Base-by-base conservation (phyloP, 2,797 vertebrate species). In the Picus viridis region DNA sequence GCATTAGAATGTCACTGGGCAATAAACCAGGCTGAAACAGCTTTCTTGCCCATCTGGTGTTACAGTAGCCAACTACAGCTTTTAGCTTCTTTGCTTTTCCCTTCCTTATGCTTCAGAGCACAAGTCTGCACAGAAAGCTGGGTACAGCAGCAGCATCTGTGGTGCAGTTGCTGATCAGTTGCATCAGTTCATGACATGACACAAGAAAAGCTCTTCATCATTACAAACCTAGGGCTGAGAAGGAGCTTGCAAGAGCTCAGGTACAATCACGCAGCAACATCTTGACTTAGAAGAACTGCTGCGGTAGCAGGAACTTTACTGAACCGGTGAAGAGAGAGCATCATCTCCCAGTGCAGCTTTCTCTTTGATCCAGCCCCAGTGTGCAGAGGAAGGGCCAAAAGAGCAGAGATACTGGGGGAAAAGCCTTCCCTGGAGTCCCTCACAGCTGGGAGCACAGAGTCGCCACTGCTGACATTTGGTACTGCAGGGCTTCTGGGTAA, bases 101-200 rank as follows among this genome's bases (percentile, higher is more conserved):
- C 34, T 34, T 72, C 24, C 15, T 77, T 76, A 14, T 20, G 34
- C 43, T 70, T 47, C 63, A 16, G 53, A 74, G 83, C 53, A 70
- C 41, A 39, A 9, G 10, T 2, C 47, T 24, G 62, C 51, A 30
- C 16, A 67, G 81, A 84, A 72, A 73, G 24, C 45, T 1, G 0
- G 32, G 56, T 13, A 51, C 2, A 39, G 57, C 36, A 57, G 41
- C 65, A 77, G 62, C 2, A 1, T 0, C 0, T 23, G 9, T 45
- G 30, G 62, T 63, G 27, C 70, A 58, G 51, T 8, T 69, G 39
- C 53, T 68, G 22, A 13, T 81, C 56, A 72, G 7, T n/a, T 2
- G 1, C 36, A 73, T 36, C 29, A 36, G 3, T 58, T 76, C 20
- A 19, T 9, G 59, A 39, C 19, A 36, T 82, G 26, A 61, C 30